Percentiles rank a stretch among this genome's conserved stretches.
Conservation (phyloP, 2,113 vertebrate species). For the Archocentrus centrarchus region DNA sequence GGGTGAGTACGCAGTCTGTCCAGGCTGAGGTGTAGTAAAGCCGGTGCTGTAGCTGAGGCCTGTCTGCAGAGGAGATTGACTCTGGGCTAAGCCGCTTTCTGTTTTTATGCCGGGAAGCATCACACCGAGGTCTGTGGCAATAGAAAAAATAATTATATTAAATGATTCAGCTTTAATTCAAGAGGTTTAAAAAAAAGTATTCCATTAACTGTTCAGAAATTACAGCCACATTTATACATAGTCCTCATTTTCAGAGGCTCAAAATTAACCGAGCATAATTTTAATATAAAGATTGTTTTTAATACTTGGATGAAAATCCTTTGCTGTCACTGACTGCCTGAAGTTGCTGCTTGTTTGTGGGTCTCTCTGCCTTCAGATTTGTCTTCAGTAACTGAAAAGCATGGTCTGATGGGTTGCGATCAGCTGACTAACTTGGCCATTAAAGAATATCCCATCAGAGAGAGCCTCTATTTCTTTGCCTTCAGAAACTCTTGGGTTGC, state of each 20-base stretch:
- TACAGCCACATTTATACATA: not conserved
- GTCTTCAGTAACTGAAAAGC: not conserved
- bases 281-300: not conserved
- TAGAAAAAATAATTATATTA: fast-evolving
- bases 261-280: not conserved
- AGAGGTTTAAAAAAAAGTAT: not conserved
- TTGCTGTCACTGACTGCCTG: not conserved
- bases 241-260: not conserved
- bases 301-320: not conserved
- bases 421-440: not conserved
- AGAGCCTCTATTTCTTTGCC: not conserved
- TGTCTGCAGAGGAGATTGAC: slow-evolving; percentile 92
- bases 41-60: slow-evolving; percentile 97
- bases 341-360: not conserved
- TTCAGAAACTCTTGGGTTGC: not conserved
- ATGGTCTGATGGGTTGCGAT: not conserved
- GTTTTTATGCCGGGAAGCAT: slow-evolving; percentile 99
- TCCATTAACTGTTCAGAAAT: not conserved
- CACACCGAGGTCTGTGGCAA: slow-evolving; percentile 89
- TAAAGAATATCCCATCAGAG: not conserved
- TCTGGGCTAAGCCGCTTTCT: slow-evolving; percentile 92
- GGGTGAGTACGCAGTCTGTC: slow-evolving; percentile 95
- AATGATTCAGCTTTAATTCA: not conserved
- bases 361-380: not conserved
- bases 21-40: slow-evolving; percentile 96